Percentiles rank a stretch among this genome's conserved stretches.
phyloP scores from a whole-genome alignment of 2,888 invertebrate species.

The Ptilodon capucinus region DNA sequence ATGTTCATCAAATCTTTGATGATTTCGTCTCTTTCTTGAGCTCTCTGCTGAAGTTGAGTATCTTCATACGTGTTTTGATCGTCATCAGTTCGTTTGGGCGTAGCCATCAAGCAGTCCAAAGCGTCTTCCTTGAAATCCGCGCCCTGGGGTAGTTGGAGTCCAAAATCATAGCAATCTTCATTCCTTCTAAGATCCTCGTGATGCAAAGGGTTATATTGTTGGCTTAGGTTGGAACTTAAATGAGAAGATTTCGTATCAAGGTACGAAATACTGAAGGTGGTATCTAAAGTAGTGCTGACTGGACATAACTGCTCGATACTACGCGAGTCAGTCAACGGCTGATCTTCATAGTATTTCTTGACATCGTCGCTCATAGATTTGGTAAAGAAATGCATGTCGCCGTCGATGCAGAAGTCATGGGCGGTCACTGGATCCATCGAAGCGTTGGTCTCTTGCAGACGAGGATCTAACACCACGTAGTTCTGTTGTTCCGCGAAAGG shows the following conservation, averaged over 20 bases:
- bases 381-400: constrained; percentile 76
- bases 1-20: constrained; percentile 76
- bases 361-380: constrained; percentile 78
- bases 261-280: constrained; percentile 69
- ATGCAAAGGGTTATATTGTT: constrained; percentile 60
- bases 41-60: constrained; percentile 49
- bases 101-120: constrained; percentile 68
- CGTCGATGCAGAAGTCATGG: constrained; percentile 73
- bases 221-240: constrained; percentile 57
- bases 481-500: constrained; percentile 71
- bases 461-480: constrained; percentile 65
- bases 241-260: constrained; percentile 64
- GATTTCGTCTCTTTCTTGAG: constrained; percentile 67
- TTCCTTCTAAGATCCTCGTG: constrained; percentile 65
- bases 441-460: constrained; percentile 55
- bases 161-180: constrained; percentile 72
- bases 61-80: constrained; percentile 49
- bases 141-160: constrained; percentile 61
- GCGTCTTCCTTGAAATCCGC: constrained; percentile 68
- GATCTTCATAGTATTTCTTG: constrained; percentile 74
- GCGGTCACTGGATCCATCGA: constrained; percentile 58
- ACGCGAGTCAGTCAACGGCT: constrained; percentile 62
- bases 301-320: constrained; percentile 71
- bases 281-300: constrained; percentile 62
- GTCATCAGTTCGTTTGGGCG: constrained; percentile 58